A percentile compares a stretch with the other conserved stretches of the same genome.
phyloP scores from a whole-genome alignment of 23 tunicate species.

The Trididemnum nubilum region DNA sequence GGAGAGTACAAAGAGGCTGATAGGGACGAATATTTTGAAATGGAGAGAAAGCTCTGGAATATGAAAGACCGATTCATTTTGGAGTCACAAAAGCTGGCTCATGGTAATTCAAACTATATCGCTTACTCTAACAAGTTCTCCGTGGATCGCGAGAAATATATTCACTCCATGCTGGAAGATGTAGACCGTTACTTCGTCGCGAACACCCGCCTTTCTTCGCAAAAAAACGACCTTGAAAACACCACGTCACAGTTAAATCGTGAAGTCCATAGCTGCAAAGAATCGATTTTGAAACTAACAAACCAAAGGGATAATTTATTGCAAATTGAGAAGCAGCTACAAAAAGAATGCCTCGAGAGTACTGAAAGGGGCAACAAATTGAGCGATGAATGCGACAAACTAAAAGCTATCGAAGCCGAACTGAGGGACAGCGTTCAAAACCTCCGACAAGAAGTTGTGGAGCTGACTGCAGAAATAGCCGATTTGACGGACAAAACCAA shows the following conservation, averaged over 20 bases:
- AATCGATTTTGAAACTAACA: conserved; percentile 9
- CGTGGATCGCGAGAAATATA: conserved; percentile 58
- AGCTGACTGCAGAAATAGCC: conserved; percentile 21
- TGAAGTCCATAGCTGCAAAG: conserved; percentile 22
- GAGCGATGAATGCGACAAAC: conserved; percentile 16
- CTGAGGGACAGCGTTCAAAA: conserved; percentile 14
- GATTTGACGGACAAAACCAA: conserved; percentile 15
- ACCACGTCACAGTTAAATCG: neutral
- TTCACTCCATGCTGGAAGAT: conserved; percentile 45
- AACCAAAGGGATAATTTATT: conserved; percentile 31
- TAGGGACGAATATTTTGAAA: conserved; percentile 66
- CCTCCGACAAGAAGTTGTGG: conserved; percentile 11
- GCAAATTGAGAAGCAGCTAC: neutral
- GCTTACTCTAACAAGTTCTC: conserved; percentile 45
- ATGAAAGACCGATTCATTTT: conserved; percentile 59
- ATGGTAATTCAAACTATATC: conserved; percentile 62
- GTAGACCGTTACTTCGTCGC: conserved; percentile 47
- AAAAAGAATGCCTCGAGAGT: conserved; percentile 23
- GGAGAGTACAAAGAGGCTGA: conserved; percentile 48
- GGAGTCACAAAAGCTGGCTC: conserved; percentile 73
- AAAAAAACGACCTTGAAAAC: conserved; percentile 4
- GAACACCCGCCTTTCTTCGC: conserved; percentile 3
- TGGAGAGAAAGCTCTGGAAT: conserved; percentile 41
- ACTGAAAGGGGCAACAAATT: conserved; percentile 22
- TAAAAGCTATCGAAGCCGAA: conserved; percentile 18